These are phyloP conservation scores for Otolemur crassicaudatus DNA, from an alignment of 2,797 vertebrate species.

Conservation along the genomic window DNA sequence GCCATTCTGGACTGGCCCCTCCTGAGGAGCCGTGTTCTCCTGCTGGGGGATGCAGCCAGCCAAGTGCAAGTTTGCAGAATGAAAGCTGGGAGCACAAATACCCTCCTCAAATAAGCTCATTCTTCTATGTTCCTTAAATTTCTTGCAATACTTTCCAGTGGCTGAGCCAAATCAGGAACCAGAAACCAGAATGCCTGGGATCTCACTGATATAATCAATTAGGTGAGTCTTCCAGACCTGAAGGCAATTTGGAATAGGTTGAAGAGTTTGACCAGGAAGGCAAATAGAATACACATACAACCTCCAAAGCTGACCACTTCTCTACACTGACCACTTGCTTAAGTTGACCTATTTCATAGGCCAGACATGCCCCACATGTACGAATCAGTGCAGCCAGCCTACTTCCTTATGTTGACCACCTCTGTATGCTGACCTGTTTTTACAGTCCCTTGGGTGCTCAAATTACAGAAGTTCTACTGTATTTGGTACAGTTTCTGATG, in stretches of 20 bases:
- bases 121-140: neutral
- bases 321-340: too few species aligned
- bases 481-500: neutral
- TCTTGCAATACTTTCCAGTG: fast-evolving
- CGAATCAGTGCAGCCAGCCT: too few species aligned
- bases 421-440: too few species aligned
- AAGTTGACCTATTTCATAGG: too few species aligned
- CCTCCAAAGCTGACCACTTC: too few species aligned
- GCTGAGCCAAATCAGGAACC: neutral
- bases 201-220: neutral
- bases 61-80: neutral
- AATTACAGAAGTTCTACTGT: too few species aligned
- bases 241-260: neutral
- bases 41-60: neutral
- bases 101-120: neutral
- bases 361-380: too few species aligned
- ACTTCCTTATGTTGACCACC: too few species aligned
- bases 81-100: neutral
- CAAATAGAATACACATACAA: neutral
- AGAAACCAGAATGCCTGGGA: neutral
- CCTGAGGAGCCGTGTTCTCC: neutral
- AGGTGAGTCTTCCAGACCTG: neutral
- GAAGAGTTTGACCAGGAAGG: neutral
- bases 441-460: too few species aligned
- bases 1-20: too few species aligned